Conservation (phyloP, 2,113 vertebrate genomes). For the Calypte anna region DNA sequence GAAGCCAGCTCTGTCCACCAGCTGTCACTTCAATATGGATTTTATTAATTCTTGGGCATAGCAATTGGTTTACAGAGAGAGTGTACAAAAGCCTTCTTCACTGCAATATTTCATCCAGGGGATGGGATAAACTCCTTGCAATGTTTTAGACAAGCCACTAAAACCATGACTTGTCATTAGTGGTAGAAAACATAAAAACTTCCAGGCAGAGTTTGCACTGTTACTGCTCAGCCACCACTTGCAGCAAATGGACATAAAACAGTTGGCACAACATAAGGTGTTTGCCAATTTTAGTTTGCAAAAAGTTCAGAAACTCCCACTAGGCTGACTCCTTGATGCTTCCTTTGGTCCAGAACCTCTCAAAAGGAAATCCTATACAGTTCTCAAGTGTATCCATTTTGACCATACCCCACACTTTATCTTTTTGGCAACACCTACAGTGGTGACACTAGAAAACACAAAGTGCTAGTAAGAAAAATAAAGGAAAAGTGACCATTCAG, state of each 20-base stretch:
- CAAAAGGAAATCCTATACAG: background rate
- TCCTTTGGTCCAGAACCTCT: background rate
- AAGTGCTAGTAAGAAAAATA: background rate
- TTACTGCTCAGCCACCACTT: background rate
- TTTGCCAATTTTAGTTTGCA: background rate
- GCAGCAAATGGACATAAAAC: background rate
- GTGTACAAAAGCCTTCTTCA: background rate
- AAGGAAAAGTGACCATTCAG: background rate
- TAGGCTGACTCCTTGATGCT: background rate
- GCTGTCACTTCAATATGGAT: slow-evolving; percentile 71
- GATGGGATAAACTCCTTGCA: background rate
- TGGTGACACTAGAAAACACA: background rate
- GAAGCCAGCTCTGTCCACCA: slow-evolving; percentile 59
- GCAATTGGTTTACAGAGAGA: slow-evolving; percentile 2
- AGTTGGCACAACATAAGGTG: background rate
- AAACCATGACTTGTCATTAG: background rate
- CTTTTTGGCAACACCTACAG: background rate
- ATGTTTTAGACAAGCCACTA: background rate
- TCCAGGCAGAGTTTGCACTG: background rate
- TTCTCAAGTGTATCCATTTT: background rate
- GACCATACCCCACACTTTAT: fast-evolving
- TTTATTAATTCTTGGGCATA: slow-evolving; percentile 67
- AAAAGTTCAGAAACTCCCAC: background rate
- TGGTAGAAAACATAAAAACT: background rate
- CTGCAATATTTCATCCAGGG: background rate